A percentile compares a stretch with the other conserved stretches of the same genome.
Conservation (phyloP, 2,888 invertebrate genomes). For the Dinocampus coccinellae region DNA sequence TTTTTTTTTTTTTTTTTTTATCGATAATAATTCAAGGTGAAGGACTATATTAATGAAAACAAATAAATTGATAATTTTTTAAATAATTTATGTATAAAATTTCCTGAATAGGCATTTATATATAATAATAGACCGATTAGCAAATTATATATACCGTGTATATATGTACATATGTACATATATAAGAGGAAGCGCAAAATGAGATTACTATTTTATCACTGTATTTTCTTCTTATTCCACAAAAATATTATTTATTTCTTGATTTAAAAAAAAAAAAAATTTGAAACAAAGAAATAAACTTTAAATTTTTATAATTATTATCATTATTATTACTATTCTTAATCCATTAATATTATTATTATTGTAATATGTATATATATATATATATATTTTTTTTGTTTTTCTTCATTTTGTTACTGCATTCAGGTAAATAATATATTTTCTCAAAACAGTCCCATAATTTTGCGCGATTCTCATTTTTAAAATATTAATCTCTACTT, state of each 20-base stretch:
- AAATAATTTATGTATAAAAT: background rate
- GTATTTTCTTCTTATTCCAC: conserved; percentile 60
- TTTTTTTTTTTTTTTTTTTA: background rate
- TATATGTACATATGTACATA: background rate
- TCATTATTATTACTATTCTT: too few relatives aligned
- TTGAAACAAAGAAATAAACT: conserved; percentile 23
- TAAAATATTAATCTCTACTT: conserved; percentile 30
- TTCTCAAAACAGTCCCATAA: background rate
- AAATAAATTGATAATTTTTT: background rate
- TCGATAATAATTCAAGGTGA: background rate
- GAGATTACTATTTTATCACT: conserved; percentile 53
- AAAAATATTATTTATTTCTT: conserved; percentile 47
- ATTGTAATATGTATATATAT: too few relatives aligned
- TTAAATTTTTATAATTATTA: background rate
- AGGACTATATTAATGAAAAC: background rate
- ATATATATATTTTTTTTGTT: background rate
- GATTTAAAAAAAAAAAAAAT: conserved; percentile 14
- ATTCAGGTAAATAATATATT: background rate
- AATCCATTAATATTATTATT: too few relatives aligned
- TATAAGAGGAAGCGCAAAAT: background rate
- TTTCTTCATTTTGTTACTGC: background rate
- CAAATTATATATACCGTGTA: background rate
- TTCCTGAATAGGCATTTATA: background rate
- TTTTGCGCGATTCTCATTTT: conserved; percentile 20
- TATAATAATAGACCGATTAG: background rate